Evolutionary conservation across 2,113 vertebrate species (phyloP).

Genomic region (Mastomys coucha): DNA sequence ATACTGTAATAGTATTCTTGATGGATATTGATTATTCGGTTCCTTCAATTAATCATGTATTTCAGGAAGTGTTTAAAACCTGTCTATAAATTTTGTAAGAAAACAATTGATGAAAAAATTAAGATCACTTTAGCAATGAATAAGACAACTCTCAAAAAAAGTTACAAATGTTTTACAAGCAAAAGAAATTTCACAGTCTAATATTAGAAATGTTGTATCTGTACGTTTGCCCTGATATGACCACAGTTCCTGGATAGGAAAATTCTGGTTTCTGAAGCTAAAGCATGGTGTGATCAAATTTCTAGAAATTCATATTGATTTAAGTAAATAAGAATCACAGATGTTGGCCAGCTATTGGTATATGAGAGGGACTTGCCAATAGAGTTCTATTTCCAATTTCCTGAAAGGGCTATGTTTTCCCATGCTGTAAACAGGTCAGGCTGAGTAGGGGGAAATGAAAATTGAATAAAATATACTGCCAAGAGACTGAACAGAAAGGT

Average conservation of each 20-base stretch:
- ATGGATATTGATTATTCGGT: neutral
- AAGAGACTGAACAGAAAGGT: neutral
- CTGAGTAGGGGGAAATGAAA: neutral
- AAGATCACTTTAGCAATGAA: neutral
- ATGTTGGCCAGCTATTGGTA: neutral
- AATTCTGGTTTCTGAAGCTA: neutral
- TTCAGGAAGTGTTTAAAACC: neutral
- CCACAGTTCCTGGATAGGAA: neutral
- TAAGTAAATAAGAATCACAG: neutral
- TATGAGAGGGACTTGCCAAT: neutral
- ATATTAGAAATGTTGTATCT: neutral
- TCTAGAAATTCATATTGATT: neutral
- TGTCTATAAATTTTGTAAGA: neutral
- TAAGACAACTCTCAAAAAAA: neutral
- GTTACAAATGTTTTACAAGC: neutral
- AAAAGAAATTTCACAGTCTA: neutral
- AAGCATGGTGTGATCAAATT: neutral
- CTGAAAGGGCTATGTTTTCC: neutral
- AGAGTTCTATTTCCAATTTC: neutral
- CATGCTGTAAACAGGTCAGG: neutral
- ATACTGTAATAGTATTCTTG: neutral
- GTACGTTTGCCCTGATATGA: neutral
- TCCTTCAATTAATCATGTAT: neutral
- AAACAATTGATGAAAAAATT: neutral
- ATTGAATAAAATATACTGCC: neutral